phyloP scores from a whole-genome alignment of 2,888 invertebrate genomes.

The Herminia tarsipennalis region DNA sequence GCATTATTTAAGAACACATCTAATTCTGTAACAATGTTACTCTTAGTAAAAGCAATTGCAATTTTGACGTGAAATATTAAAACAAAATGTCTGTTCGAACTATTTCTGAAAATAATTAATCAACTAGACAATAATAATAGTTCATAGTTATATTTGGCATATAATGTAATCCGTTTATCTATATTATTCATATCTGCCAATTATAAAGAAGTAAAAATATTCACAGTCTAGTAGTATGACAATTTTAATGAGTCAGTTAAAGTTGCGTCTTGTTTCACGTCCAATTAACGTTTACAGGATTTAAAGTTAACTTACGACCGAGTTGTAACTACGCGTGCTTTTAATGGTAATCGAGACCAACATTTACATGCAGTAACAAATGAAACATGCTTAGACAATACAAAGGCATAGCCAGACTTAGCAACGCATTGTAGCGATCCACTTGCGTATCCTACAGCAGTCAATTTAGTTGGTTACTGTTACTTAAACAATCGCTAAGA shows the following conservation, averaged over 20 bases:
- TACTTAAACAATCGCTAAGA: conserved; percentile 32
- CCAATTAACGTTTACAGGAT: conserved; percentile 65
- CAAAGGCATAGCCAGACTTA: conserved; percentile 63
- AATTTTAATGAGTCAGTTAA: conserved; percentile 52
- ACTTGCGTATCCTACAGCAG: conserved; percentile 30
- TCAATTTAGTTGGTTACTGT: conserved; percentile 35
- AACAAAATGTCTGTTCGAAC: conserved; percentile 7
- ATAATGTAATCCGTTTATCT: conserved; percentile 2
- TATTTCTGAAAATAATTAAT: conserved; percentile 22
- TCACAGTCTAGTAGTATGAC: conserved; percentile 22
- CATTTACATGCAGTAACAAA: conserved; percentile 72
- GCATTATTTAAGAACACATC: too few species aligned
- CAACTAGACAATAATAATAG: too few species aligned
- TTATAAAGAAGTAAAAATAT: too few species aligned
- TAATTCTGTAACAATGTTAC: too few species aligned
- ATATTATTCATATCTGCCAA: too few species aligned
- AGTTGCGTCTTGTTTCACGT: conserved; percentile 55
- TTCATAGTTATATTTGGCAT: too few species aligned
- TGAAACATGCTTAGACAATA: conserved; percentile 69
- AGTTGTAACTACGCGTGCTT: conserved; percentile 46
- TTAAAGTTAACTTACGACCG: conserved; percentile 61
- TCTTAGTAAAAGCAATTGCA: background rate
- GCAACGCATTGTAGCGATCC: conserved; percentile 44
- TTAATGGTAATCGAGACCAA: conserved; percentile 67
- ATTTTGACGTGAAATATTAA: conserved; percentile 11